Evolutionary conservation across 2,888 invertebrate species (phyloP), one percentile per base, ranked within the genome.

Genomic region (Cotesia congregata): DNA sequence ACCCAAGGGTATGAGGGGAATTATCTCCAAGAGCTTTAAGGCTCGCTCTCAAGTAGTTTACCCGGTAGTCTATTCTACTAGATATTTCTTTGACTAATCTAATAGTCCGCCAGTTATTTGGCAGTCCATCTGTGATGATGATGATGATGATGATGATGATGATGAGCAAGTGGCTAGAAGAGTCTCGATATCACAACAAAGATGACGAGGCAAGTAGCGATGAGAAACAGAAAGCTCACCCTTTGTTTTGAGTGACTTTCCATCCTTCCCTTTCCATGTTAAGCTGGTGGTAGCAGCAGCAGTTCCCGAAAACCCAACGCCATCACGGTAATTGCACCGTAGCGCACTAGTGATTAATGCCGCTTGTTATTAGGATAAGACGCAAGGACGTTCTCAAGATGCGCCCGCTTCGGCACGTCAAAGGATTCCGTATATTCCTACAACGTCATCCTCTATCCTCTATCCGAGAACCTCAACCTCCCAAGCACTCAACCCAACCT

Each of bases 341-440:
- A 79, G 83, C 81, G 81, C 82, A 83, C 81, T 81, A 80, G 84
- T 86, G 86, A 86, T 86, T 86, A 85, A 86, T 85, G 84, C 82
- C 80, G 83, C 85, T 84, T 83, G 84, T 83, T 86, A 85, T 86
- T 86, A 86, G 83, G 83, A 86, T 83, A 83, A 84, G 81, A 82
- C 81, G 81, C 76, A 78, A 81, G 83, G 80, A 85, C 81, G 80
- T 83, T 83, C 79, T 77, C 81, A 83, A 83, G 83, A 83, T 81
- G 82, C 79, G 76, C 76, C 60, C 68, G 72, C 40, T 72, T 77
- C 67, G 68, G 71, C 68, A 61, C 79, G 79, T 83, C 83, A 83
- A 85, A 85, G 84, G 82, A 79, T 83, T 78, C 77, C 75, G 50
- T 20, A 73, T 73, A 65, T 61, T n/a, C 59, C 61, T 62, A 12